These are phyloP conservation scores for Pantherophis vulpinus DNA, from an alignment of 2,797 vertebrate genomes.

Conservation along the genomic window DNA sequence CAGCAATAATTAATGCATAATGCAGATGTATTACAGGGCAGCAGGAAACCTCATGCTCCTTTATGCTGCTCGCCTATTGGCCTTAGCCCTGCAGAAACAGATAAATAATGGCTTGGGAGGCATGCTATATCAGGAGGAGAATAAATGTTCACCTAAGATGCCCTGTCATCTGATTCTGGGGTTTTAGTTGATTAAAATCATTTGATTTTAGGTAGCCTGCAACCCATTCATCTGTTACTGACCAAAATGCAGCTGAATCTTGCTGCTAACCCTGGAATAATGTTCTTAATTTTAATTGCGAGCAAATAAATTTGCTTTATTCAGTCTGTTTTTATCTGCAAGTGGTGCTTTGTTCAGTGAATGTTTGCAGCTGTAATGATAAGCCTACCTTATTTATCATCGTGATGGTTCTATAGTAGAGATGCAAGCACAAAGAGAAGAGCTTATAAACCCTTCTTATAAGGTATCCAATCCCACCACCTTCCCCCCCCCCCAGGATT, in stretches of 20 bases:
- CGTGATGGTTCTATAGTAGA: constrained; percentile 11
- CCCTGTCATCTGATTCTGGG: background rate
- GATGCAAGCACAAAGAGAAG: background rate
- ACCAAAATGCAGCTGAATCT: background rate
- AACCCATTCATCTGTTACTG: constrained; percentile 17
- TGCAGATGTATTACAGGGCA: background rate
- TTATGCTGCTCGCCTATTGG: background rate
- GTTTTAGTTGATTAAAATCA: constrained; percentile 5
- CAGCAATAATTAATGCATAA: constrained; percentile 10
- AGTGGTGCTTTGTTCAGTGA: constrained; percentile 2
- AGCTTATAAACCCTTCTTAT: background rate
- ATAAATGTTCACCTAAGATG: background rate
- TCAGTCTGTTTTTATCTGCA: constrained; percentile 26
- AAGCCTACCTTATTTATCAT: constrained; percentile 25
- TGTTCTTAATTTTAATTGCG: constrained; percentile 25
- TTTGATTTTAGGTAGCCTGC: constrained; percentile 1
- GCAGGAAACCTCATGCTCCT: background rate
- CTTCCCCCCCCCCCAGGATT: background rate
- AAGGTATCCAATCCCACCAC: background rate
- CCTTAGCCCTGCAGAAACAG: background rate
- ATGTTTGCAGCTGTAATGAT: constrained; percentile 29
- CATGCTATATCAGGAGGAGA: background rate
- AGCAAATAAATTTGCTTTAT: constrained; percentile 14
- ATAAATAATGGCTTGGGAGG: constrained; percentile 1
- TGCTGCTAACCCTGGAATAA: background rate